These are phyloP conservation scores for Campylomormyrus tamandua DNA, from an alignment of 2,113 vertebrate genomes.

Conservation along the genomic window DNA sequence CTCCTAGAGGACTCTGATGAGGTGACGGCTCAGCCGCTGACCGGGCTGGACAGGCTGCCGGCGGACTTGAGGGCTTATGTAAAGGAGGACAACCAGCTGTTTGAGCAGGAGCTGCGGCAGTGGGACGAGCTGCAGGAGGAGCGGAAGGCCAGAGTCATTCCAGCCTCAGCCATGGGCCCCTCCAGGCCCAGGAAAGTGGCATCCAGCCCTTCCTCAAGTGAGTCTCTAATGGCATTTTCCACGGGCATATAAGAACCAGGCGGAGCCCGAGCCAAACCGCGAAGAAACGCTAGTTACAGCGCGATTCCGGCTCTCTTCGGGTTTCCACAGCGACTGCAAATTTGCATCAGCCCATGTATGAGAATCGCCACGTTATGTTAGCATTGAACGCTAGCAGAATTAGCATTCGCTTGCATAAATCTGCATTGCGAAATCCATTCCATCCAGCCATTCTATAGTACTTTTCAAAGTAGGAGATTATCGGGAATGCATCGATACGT, in stretches of 20 bases:
- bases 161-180: slow-evolving; percentile 22
- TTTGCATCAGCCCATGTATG: neutral
- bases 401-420: neutral
- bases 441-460: too few relatives aligned
- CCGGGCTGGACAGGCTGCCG: slow-evolving; percentile 86
- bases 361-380: neutral
- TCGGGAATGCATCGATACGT: too few relatives aligned
- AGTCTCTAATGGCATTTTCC: neutral
- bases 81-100: slow-evolving; percentile 84
- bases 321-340: neutral
- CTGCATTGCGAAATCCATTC: too few relatives aligned
- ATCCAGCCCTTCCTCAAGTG: neutral
- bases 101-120: slow-evolving; percentile 84
- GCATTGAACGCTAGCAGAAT: neutral
- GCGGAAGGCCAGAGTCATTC: slow-evolving; percentile 42
- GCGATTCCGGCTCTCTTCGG: neutral
- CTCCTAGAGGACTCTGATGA: slow-evolving; percentile 87
- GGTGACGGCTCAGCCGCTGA: slow-evolving; percentile 83
- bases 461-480: too few relatives aligned
- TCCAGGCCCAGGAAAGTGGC: neutral
- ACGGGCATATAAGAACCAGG: neutral
- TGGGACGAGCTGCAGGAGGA: slow-evolving; percentile 87
- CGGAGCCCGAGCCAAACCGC: neutral
- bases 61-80: slow-evolving; percentile 85
- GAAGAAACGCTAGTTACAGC: neutral